Percentiles rank a stretch among this genome's conserved stretches.
Evolutionary conservation across 2,113 vertebrate species (phyloP).

Genomic region (Tautogolabrus adspersus): DNA sequence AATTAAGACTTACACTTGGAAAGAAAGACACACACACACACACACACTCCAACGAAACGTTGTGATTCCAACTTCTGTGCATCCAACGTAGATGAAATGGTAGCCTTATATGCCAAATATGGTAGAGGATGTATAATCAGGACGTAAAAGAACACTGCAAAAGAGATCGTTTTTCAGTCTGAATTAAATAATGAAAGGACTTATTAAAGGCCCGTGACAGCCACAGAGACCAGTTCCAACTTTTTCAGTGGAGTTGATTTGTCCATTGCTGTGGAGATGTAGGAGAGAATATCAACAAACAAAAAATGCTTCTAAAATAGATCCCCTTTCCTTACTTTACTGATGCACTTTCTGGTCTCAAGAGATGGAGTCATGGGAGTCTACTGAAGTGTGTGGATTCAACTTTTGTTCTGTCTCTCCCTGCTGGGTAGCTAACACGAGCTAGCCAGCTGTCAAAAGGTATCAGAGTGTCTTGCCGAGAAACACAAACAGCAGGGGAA

Average conservation of each 20-base stretch:
- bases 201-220: neutral
- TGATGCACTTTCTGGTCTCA: neutral
- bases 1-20: constrained; percentile 46
- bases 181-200: neutral
- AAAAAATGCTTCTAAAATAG: neutral
- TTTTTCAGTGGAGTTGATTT: neutral
- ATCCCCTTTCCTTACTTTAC: neutral
- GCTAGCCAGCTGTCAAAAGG: constrained; percentile 1
- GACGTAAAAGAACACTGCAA: neutral
- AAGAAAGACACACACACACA: neutral
- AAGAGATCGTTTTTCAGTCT: neutral
- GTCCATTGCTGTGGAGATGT: neutral
- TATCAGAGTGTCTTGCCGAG: neutral
- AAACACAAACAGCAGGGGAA: neutral
- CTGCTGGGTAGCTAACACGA: neutral
- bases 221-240: neutral
- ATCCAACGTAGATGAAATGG: neutral
- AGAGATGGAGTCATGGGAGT: neutral
- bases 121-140: neutral
- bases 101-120: too few species aligned
- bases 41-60: neutral
- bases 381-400: neutral
- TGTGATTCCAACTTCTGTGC: neutral
- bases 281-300: neutral
- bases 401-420: neutral